Evolutionary conservation across 2,888 invertebrate species (phyloP).

Genomic region (Lasioglossum marginatum): DNA sequence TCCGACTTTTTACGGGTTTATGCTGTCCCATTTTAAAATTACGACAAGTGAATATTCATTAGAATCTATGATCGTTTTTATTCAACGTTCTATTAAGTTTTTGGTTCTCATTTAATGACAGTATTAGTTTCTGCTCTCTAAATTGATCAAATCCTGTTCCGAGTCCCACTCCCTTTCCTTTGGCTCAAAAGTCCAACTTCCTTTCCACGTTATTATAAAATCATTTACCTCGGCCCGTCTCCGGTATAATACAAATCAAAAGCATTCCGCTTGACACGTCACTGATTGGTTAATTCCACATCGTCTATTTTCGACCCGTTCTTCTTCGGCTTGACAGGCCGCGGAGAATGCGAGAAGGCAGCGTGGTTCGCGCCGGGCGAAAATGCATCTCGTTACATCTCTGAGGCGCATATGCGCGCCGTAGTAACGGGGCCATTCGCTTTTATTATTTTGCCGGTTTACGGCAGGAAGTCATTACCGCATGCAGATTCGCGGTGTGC

Average conservation of each 20-base stretch:
- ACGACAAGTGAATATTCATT: no score
- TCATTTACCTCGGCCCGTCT: not conserved
- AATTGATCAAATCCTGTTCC: no score
- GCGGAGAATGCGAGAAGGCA: conserved; percentile 12
- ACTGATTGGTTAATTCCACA: not conserved
- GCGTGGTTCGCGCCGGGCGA: conserved; percentile 25
- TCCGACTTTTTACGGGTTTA: not conserved
- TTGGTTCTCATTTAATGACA: no score
- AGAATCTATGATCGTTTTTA: no score
- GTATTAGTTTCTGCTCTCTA: no score
- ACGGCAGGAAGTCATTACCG: conserved; percentile 82
- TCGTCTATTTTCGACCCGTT: conserved; percentile 37
- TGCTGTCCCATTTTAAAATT: not conserved
- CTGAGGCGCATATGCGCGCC: conserved; percentile 39
- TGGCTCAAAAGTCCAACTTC: not conserved
- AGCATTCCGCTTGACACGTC: conserved; percentile 3
- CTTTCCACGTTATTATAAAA: not conserved
- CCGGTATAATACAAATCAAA: not conserved
- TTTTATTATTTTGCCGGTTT: conserved; percentile 74
- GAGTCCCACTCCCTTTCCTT: not conserved
- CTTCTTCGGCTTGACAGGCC: conserved; percentile 23
- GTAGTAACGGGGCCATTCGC: conserved; percentile 67
- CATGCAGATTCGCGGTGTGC: conserved; percentile 78
- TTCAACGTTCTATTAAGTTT: not conserved
- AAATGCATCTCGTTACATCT: conserved; percentile 57